Conservation (phyloP, 92 coral and sea anemone species). For the Pocillopora grandis region DNA sequence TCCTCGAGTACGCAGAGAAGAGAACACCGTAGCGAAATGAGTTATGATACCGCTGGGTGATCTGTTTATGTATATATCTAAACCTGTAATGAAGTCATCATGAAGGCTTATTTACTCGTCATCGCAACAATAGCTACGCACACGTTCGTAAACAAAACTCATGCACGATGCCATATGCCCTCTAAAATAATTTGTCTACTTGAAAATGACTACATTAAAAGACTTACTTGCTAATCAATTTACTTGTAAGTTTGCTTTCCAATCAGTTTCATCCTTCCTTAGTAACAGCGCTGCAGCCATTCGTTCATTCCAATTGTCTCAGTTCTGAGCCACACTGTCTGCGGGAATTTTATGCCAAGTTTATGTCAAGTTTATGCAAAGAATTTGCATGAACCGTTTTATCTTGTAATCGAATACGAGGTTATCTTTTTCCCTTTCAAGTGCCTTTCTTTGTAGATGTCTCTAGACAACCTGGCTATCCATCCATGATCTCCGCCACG, state of each 20-base stretch:
- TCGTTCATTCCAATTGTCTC: neutral
- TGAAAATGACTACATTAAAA: neutral
- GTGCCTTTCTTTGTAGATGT: neutral
- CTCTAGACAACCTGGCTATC: neutral
- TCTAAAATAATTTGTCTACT: neutral
- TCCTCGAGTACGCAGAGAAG: too few species aligned
- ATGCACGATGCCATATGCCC: neutral
- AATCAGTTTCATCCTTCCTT: neutral
- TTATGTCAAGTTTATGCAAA: neutral
- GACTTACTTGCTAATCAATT: conserved; percentile 18
- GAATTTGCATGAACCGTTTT: conserved; percentile 14
- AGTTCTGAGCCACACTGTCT: neutral
- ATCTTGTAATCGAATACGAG: neutral
- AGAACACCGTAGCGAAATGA: too few species aligned
- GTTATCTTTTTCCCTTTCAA: neutral
- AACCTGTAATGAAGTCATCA: too few species aligned
- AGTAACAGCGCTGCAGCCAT: neutral
- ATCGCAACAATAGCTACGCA: too few species aligned
- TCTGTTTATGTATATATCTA: too few species aligned
- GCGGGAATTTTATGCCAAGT: neutral
- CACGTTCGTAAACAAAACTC: neutral
- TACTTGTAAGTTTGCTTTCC: neutral
- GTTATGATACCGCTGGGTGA: too few species aligned
- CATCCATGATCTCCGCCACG: conserved; percentile 1
- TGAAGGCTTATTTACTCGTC: too few species aligned